Conservation (phyloP, 2,888 invertebrate genomes). For the Chelonus formosanus region DNA sequence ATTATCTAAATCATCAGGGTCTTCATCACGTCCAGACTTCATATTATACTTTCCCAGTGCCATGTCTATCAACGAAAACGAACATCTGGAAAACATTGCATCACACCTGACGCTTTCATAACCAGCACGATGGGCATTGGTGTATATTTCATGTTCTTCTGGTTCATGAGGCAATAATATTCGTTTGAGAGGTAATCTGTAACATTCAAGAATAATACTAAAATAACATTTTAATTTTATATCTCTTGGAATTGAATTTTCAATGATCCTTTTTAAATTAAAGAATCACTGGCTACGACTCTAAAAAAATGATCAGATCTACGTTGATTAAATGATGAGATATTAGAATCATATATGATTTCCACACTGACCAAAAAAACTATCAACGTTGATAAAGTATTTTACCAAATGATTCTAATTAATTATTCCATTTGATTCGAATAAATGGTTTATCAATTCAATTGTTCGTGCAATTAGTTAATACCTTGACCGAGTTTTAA, state of each 20-base stretch:
- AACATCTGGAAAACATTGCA: slow-evolving; percentile 70
- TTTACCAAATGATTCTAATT: too few species aligned
- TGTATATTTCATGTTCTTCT: slow-evolving; percentile 73
- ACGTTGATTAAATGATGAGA: too few species aligned
- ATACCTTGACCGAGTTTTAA: too few species aligned
- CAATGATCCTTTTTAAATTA: background rate
- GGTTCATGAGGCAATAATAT: slow-evolving; percentile 72
- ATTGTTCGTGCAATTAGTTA: too few species aligned
- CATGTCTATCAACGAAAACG: slow-evolving; percentile 77
- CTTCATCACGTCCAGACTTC: slow-evolving; percentile 12
- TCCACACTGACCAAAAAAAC: too few species aligned
- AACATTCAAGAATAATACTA: slow-evolving; percentile 43
- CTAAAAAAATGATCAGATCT: too few species aligned
- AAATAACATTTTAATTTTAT: background rate
- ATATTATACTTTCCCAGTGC: slow-evolving; percentile 69
- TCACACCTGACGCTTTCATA: slow-evolving; percentile 67
- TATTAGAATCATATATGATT: too few species aligned
- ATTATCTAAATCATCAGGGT: slow-evolving; percentile 13
- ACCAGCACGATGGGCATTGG: slow-evolving; percentile 71
- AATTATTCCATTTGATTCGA: too few species aligned
- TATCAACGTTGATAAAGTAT: too few species aligned
- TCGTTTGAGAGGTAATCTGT: slow-evolving; percentile 74
- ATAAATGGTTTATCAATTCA: too few species aligned
- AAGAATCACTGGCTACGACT: too few species aligned
- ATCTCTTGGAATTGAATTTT: too few species aligned